Conservation (phyloP, 53 echinoderm and acorn worm genomes). For the Paracentrotus lividus region DNA sequence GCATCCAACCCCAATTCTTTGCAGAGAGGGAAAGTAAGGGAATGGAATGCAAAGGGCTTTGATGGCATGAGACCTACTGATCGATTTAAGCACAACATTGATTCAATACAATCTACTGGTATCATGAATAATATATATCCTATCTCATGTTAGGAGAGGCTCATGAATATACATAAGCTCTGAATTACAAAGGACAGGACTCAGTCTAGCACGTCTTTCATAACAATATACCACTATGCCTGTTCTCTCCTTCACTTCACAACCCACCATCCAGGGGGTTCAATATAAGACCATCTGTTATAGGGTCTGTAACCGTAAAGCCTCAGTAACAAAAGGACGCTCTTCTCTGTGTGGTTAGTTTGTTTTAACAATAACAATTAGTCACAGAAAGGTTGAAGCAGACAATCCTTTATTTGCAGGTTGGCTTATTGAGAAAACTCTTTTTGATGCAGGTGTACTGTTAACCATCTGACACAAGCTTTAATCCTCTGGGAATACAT, state of each 20-base stretch:
- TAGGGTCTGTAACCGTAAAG: slow-evolving; percentile 11
- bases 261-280: not conserved
- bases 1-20: too few species aligned
- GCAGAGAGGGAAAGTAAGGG: too few species aligned
- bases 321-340: slow-evolving; percentile 5
- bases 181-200: not conserved
- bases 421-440: not conserved
- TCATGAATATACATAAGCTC: slow-evolving; percentile 8
- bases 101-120: not conserved
- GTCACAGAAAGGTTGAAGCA: not conserved
- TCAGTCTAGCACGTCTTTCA: not conserved
- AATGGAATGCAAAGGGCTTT: too few species aligned
- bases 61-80: not conserved
- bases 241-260: not conserved
- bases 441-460: not conserved
- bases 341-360: not conserved
- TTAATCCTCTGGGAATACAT: not conserved
- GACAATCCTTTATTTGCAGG: slow-evolving; percentile 23
- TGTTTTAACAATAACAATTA: not conserved
- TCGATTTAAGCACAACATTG: not conserved
- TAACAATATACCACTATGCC: not conserved
- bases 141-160: not conserved
- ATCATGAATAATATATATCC: slow-evolving; percentile 25
- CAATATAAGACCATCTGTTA: not conserved
- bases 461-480: not conserved